Conservation (phyloP, 2,888 invertebrate genomes). For the Ernsta delagoae region DNA sequence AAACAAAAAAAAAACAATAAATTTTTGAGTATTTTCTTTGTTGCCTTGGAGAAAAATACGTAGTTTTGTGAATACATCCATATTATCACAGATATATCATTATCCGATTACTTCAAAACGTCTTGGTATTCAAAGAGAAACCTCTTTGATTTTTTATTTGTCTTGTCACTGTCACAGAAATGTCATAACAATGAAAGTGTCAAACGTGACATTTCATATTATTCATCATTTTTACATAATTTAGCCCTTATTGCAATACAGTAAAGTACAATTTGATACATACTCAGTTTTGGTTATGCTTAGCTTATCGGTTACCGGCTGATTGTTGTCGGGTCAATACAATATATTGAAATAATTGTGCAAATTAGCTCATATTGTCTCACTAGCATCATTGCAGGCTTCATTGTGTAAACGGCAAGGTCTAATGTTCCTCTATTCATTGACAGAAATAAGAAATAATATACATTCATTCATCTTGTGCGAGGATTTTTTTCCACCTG, state of each 20-base stretch:
- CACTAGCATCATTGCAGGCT: conserved; percentile 14
- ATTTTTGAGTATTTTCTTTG: too few species aligned
- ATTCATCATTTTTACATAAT: background rate
- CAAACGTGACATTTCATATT: background rate
- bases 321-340: conserved; percentile 21
- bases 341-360: conserved; percentile 33
- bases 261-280: background rate
- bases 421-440: background rate
- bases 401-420: background rate
- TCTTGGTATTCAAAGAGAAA: too few species aligned
- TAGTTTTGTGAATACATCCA: too few species aligned
- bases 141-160: too few species aligned
- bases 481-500: too few species aligned
- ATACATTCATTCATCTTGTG: background rate
- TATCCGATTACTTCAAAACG: too few species aligned
- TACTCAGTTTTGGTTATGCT: background rate
- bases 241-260: background rate
- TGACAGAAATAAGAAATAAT: background rate
- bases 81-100: too few species aligned
- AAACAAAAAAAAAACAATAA: too few species aligned
- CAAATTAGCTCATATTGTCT: conserved; percentile 29
- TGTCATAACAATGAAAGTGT: background rate
- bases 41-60: too few species aligned
- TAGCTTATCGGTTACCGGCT: conserved; percentile 24
- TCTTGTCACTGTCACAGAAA: background rate